These are phyloP conservation scores for Toxotes chatareus DNA, from an alignment of 2,113 vertebrate species.

Conservation along the genomic window DNA sequence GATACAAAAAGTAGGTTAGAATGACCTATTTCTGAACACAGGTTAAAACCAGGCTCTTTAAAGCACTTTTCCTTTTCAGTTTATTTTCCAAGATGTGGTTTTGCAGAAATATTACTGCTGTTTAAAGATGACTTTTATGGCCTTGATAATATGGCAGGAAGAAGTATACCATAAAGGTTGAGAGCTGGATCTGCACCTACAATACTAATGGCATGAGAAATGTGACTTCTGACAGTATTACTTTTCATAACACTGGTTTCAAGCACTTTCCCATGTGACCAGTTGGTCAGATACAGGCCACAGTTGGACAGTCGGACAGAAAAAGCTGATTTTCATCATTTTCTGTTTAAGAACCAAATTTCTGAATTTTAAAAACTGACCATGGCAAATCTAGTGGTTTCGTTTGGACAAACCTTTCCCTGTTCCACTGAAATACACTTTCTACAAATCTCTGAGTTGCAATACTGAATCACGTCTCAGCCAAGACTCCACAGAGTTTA, in stretches of 20 bases:
- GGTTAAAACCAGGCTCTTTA: not conserved
- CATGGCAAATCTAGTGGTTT: not conserved
- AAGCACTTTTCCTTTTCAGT: not conserved
- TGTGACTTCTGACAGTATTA: not conserved
- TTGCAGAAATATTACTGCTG: not conserved
- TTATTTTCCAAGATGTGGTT: not conserved
- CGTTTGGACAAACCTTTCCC: not conserved
- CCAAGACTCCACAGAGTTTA: conserved; percentile 29
- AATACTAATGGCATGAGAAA: not conserved
- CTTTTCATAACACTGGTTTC: not conserved
- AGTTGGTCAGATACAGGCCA: too few relatives aligned
- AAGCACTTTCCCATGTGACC: not conserved
- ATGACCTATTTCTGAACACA: not conserved
- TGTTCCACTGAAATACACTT: not conserved
- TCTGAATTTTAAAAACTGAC: not conserved
- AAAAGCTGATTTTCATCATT: not conserved
- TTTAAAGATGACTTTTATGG: conserved; percentile 3
- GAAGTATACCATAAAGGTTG: not conserved
- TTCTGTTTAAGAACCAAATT: not conserved
- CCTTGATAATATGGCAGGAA: not conserved
- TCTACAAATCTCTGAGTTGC: conserved; percentile 14
- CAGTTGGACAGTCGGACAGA: not conserved
- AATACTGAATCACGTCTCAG: conserved; percentile 35
- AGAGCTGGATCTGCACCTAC: not conserved
- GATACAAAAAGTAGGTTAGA: conserved; percentile 13